Conservation (phyloP, 2,113 vertebrate species). For the Apeltes quadracus region DNA sequence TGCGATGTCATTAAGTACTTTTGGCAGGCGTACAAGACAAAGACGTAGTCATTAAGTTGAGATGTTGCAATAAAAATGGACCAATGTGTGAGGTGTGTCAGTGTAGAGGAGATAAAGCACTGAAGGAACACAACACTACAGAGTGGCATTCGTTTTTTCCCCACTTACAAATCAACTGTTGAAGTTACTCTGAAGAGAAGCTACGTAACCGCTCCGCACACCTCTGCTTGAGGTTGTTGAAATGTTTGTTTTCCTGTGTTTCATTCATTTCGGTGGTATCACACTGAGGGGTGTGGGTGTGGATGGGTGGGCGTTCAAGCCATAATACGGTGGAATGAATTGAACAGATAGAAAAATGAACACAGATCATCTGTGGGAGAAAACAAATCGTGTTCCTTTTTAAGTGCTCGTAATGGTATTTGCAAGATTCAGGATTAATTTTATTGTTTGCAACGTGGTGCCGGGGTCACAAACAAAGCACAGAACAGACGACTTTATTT, state of each 20-base stretch:
- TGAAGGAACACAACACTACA: constrained; percentile 4
- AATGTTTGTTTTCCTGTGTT: constrained; percentile 16
- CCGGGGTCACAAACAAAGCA: neutral
- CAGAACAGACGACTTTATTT: constrained; percentile 15
- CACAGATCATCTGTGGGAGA: neutral
- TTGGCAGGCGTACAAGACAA: constrained; percentile 48
- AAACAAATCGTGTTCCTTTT: neutral
- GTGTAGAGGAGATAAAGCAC: neutral
- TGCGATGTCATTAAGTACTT: constrained; percentile 36
- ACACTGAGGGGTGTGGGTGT: too few species aligned
- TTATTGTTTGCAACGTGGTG: neutral
- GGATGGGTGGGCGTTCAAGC: neutral
- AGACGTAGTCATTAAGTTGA: constrained; percentile 53
- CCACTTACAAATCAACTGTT: neutral
- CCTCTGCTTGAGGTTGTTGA: constrained; percentile 6
- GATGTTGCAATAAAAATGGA: constrained; percentile 43
- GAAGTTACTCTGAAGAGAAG: neutral
- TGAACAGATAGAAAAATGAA: neutral
- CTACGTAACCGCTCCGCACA: neutral
- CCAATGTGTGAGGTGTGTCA: constrained; percentile 30
- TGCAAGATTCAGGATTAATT: neutral
- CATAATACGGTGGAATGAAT: neutral
- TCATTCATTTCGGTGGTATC: constrained; percentile 21
- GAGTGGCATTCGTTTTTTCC: constrained; percentile 18
- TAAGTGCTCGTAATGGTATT: neutral